phyloP scores from a whole-genome alignment of 2,888 invertebrate genomes.

The Tetanocera ferruginea region DNA sequence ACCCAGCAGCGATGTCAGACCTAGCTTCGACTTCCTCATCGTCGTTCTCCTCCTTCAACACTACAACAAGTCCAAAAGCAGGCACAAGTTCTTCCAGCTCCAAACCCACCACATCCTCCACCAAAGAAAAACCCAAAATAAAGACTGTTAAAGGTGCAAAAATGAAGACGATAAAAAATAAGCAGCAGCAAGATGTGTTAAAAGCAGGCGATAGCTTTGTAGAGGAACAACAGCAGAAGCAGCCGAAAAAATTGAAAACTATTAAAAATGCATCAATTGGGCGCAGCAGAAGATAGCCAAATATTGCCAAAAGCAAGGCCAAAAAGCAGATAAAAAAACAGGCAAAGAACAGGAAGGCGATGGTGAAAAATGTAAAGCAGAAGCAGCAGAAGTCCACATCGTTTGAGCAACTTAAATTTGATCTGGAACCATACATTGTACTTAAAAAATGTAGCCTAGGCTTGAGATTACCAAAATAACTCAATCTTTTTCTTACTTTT shows the following conservation, averaged over 20 bases:
- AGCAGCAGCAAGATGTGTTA: neutral
- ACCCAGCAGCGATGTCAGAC: too few relatives aligned
- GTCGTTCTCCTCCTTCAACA: too few relatives aligned
- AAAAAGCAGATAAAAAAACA: neutral
- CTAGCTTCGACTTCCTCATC: too few relatives aligned
- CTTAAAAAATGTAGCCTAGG: neutral
- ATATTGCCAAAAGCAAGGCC: neutral
- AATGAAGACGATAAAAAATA: neutral
- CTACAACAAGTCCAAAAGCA: neutral
- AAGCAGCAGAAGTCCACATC: neutral
- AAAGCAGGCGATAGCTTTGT: neutral
- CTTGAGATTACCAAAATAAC: neutral
- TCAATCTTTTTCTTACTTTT: neutral
- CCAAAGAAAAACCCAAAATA: neutral
- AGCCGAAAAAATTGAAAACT: neutral
- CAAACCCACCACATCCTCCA: neutral
- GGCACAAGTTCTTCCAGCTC: neutral
- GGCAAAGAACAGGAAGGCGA: neutral
- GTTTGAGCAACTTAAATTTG: neutral
- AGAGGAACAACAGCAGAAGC: neutral
- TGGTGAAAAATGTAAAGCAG: neutral
- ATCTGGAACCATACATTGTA: conserved; percentile 17
- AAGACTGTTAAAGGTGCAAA: conserved; percentile 19
- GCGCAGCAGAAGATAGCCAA: conserved; percentile 4
- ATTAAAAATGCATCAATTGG: neutral